Evolutionary conservation across 2,797 vertebrate species (phyloP).

Genomic region (Girardinus metallicus): DNA sequence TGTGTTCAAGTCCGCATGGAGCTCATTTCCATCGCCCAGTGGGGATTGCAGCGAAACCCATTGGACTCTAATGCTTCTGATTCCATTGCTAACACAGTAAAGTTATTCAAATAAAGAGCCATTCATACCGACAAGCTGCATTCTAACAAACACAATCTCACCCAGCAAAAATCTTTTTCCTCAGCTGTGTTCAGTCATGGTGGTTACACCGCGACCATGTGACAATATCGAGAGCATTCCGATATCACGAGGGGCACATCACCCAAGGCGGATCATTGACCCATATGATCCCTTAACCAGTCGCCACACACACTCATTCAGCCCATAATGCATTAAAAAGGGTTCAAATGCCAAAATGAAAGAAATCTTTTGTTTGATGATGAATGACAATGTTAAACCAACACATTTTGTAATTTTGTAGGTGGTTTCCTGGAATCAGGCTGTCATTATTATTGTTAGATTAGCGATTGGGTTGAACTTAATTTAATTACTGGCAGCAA

Average conservation of each 20-base stretch:
- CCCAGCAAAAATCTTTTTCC: slow-evolving; percentile 23
- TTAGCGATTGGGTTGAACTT: neutral
- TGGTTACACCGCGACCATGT: slow-evolving; percentile 53
- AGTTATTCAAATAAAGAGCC: slow-evolving; percentile 34
- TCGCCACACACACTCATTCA: slow-evolving; percentile 26
- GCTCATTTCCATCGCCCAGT: slow-evolving; percentile 19
- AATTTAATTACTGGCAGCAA: neutral
- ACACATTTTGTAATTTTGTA: slow-evolving; percentile 5
- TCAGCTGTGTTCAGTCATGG: slow-evolving; percentile 45
- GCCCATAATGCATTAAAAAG: slow-evolving; percentile 17
- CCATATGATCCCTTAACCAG: slow-evolving; percentile 64
- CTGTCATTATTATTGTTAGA: neutral
- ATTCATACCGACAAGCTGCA: slow-evolving; percentile 12
- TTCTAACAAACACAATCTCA: slow-evolving; percentile 29
- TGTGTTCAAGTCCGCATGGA: slow-evolving; percentile 5
- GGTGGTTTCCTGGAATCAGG: slow-evolving; percentile 1
- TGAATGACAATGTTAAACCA: slow-evolving; percentile 34
- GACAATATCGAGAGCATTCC: slow-evolving; percentile 67
- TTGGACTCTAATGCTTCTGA: slow-evolving; percentile 23
- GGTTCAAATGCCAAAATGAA: slow-evolving; percentile 28
- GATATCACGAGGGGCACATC: slow-evolving; percentile 54
- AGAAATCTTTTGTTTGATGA: slow-evolving; percentile 17
- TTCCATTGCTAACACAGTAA: slow-evolving; percentile 19
- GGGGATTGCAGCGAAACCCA: neutral
- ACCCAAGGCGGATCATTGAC: slow-evolving; percentile 59